Percentiles rank a stretch among this genome's conserved stretches.
Conservation (phyloP, 2,888 invertebrate genomes). For the Erebia ligea region DNA sequence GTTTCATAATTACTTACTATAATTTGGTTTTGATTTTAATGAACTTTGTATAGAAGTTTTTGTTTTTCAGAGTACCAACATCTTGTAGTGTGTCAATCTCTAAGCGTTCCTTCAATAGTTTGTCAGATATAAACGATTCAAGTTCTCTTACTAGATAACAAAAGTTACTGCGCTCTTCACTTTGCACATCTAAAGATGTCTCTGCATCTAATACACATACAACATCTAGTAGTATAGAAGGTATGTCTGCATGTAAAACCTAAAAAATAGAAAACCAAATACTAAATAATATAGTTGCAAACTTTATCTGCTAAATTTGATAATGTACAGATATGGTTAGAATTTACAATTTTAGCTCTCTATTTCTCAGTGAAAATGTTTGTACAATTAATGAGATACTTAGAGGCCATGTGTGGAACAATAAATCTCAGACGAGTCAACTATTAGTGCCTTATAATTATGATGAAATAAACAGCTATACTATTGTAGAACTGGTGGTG, state of each 20-base stretch:
- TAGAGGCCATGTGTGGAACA: too few relatives aligned
- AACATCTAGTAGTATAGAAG: conserved; percentile 93
- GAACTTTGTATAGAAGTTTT: conserved; percentile 96
- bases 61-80: conserved; percentile 94
- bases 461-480: too few relatives aligned
- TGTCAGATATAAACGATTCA: conserved; percentile 92
- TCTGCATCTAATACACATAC: conserved; percentile 93
- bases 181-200: conserved; percentile 86
- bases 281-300: background rate
- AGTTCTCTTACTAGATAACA: conserved; percentile 90
- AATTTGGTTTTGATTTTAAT: conserved; percentile 99
- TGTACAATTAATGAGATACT: too few relatives aligned
- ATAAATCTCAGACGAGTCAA: too few relatives aligned
- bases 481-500: too few relatives aligned
- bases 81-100: conserved; percentile 97
- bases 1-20: conserved; percentile 89
- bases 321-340: too few relatives aligned
- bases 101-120: conserved; percentile 94
- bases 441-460: too few relatives aligned
- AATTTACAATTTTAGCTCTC: too few relatives aligned
- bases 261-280: conserved; percentile 67
- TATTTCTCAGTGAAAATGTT: too few relatives aligned
- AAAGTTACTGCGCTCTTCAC: conserved; percentile 89
- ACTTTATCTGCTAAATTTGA: too few relatives aligned
- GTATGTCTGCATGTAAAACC: conserved; percentile 90